Base-by-base conservation (phyloP, 2,888 invertebrate species). In the Lepidochrysops patricia region DNA sequence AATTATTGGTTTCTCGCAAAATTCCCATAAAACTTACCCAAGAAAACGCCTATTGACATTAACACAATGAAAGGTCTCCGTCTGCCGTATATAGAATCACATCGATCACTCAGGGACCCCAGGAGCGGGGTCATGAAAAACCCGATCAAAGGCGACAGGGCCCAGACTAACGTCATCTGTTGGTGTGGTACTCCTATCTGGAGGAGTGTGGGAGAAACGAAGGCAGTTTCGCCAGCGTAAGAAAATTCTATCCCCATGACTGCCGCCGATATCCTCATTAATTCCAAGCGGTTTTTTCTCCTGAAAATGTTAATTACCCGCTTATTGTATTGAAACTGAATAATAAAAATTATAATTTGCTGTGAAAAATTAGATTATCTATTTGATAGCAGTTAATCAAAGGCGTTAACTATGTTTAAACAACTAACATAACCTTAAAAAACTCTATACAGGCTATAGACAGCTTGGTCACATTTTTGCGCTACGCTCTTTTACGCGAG, bases 191-290 rank as follows among this genome's bases (percentile, higher is more conserved):
- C 96, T 4, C 98, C 97, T 66, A 98, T 96, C 86, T 97, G 96
- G 2, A 98, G 91, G 12, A 98, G 88, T 0, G 97, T 97, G 1
- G 98, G 98, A 0, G 97, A 98, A 0, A 98, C 98, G 82, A 98
- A 98, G 0, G 98, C 98, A 0, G 98, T 98, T 85, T 98, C 98
- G 0, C 98, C 98, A 0, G 98, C 97, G 76, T 98, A 98, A 0
- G 98, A 97, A 82, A 98, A 97, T 79, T 98, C 98, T 61, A 98
- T 98, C 1, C 98, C 98, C 95, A 97, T 98, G 0, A 98, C 98
- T 0, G 97, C 97, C 0, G 97, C 95, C 19, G 97, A 98, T 66
- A 98, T 93, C 7, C 96, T 91, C 67, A 97, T 92, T 68, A 98
- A 83, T 78, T 98, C 97, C 57, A 90, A 83, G 15, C 95, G 90